Base-by-base conservation (phyloP, 2,797 vertebrate genomes). In the Atherinosoma microstoma region DNA sequence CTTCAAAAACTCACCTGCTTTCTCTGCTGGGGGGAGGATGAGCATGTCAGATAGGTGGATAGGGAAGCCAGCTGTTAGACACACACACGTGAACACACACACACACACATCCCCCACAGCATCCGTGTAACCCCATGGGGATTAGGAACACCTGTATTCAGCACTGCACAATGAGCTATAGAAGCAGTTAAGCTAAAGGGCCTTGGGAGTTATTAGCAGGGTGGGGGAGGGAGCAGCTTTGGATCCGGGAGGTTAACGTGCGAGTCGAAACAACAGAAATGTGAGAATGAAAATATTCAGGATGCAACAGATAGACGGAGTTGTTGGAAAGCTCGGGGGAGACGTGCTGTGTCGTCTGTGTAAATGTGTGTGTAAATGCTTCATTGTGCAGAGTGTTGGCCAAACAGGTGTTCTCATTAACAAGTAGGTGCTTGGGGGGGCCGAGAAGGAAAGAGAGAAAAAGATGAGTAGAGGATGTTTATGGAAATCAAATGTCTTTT, bases 131-230 rank as follows among this genome's bases (percentile, higher is more conserved):
- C 89, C 90, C 90, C 81, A 51, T 58, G 80, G 86, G 92, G 88
- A 93, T 89, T 89, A 92, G 83, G 82, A 90, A 86, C 93, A 95
- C 93, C 94, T 95, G 93, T 93, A 94, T 92, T 92, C 84, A 87
- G 81, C 75, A 27, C 74, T 69, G 80, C 87, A 93, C 92, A 94
- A 93, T 93, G 82, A 92, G 88, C 87, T 82, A 86, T 78, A 87
- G 85, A 88, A 69, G 81, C 80, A 73, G 83, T 87, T 90, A 90
- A 84, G 84, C 82, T 90, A 91, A 86, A 91, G 88, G 86, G 85
- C 84, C 87, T 62, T 73, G 73, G 84, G 84, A 88, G 89, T 85
- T 79, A 87, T 87, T 84, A 79, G 75, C 29, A 49, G 80, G 67
- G 49, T 63, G 83, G 82, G 84, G 86, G 84, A 56, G 67, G 84